Base-by-base conservation (phyloP, 2,888 invertebrate genomes). In the Cecidostiba fungosa region DNA sequence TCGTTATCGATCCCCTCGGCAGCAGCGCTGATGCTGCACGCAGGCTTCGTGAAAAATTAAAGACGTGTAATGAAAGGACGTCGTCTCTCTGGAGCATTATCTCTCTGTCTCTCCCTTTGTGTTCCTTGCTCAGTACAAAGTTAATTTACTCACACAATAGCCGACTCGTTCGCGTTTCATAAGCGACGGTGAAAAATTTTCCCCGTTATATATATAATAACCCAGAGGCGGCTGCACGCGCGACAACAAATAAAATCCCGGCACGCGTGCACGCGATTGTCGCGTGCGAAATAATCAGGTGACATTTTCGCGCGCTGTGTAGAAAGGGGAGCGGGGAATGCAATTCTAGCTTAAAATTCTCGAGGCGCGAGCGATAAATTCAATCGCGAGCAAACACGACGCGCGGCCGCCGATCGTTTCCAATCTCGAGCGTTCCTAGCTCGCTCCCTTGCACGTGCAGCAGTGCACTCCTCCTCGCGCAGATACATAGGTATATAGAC, bases 351-450 rank as follows among this genome's bases (percentile, higher is more conserved):
- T 86, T 86, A 82, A 84, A 85, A 86, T 86, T 86, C 84, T 86
- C 78, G 19, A 79, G 79, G 82, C 47, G 70, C 78, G 29, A 54
- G 72, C 84, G 78, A 86, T 86, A 86, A 86, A 86, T 86, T 86
- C 84, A 86, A 86, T 86, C 79, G 84, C 84, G 79, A 86, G 84
- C 84, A 86, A 86, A 86, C 86, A 85, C 74, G 62, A 62, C 77
- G 72, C 50, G 47, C 29, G 43, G 39, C 23, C 77, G 62, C 47
- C 85, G 85, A 79, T 84, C 84, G 85, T 78, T 83, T 86, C 79
- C 84, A 84, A 86, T 84, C 84, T 84, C 79, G 50, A 47, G 50
- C 50, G 70, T n/a, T 59, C 54, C 43, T 43, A 43, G 43, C 43
- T 59, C 54, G n/a, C 50, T 4, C 16, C 3, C 16, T 16, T 16